Base-by-base conservation (phyloP, 2,888 invertebrate genomes). In the Nebria brevicollis region DNA sequence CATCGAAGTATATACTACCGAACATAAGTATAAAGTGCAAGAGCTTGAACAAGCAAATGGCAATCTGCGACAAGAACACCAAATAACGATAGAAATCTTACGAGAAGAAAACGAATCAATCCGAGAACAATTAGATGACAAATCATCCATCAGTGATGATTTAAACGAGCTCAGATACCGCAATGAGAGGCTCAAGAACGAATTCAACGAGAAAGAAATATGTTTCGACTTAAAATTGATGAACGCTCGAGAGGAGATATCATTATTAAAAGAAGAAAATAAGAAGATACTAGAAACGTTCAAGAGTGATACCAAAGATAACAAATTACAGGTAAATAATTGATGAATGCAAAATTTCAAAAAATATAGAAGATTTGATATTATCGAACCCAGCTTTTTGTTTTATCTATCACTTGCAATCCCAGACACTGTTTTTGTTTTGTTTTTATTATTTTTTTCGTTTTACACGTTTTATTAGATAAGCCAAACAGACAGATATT, bases 31-130 rank as follows among this genome's bases (percentile, higher is more conserved):
- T 42, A 76, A 65, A 72, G 43, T 78, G 65, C 78, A 84, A 15
- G 86, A 85, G 20, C 81, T 89, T 15, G 86, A 86, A 79, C 82
- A 83, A 15, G 88, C 89, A 82, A 87, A 87, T 79, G 85, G 86
- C 10, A 88, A 86, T 81, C 84, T 89, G n/a, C 87, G 89, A 82
- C 85, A 86, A 78, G 87, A 86, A 13, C 88, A 89, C 84, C 86
- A 86, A 66, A 88, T 87, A 82, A 85, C 88, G 1, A 77, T 89
- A 78, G 89, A 89, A 76, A 89, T 89, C 70, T 84, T 89, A 15
- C 85, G 88, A 15, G 89, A 89, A 81, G 89, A 89, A 84, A 89
- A 89, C 82, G 88, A 89, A 82, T 86, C 88, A 11, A 88, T 88
- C 74, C 84, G 88, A 75, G 88, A 89, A 82, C 86, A 88, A 83